Evolutionary conservation across 2,888 invertebrate genomes (phyloP).

Genomic region (Branchipolynoe longqiensis): DNA sequence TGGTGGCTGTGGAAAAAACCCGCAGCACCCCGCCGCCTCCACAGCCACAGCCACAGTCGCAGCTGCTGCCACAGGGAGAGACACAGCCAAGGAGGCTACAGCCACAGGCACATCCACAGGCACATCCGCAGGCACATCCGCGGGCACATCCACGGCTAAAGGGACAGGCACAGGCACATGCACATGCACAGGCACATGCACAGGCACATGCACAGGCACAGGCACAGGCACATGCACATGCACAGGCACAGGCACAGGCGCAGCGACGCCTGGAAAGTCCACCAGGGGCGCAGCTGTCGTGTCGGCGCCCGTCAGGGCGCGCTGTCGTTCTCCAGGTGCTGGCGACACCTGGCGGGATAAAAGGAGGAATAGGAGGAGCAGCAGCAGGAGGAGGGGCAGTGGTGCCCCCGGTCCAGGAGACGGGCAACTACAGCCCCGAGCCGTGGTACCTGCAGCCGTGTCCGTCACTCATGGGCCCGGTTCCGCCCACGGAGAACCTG

Average conservation of each 20-base stretch:
- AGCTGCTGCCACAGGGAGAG: neutral
- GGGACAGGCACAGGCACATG: no score
- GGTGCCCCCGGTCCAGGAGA: neutral
- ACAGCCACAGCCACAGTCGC: neutral
- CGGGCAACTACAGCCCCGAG: neutral
- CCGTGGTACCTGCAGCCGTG: slow-evolving; percentile 32
- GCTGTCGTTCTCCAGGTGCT: no score
- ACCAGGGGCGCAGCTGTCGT: neutral
- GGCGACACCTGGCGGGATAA: no score
- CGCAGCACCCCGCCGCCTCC: no score
- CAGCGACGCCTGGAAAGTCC: no score
- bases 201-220: no score
- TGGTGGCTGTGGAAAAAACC: neutral
- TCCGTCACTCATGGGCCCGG: neutral
- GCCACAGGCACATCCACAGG: neutral
- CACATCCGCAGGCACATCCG: neutral
- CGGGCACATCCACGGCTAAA: no score
- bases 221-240: no score
- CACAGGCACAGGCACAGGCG: no score
- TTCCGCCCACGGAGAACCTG: neutral
- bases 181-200: no score
- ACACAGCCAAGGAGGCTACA: neutral
- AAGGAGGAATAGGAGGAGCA: no score
- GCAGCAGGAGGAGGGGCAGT: neutral
- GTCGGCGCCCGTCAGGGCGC: neutral